Evolutionary conservation across 1,140 invertebrate species (phyloP), one percentile per base, ranked within the genome.

Genomic region (Diplogasteroides magnus): DNA sequence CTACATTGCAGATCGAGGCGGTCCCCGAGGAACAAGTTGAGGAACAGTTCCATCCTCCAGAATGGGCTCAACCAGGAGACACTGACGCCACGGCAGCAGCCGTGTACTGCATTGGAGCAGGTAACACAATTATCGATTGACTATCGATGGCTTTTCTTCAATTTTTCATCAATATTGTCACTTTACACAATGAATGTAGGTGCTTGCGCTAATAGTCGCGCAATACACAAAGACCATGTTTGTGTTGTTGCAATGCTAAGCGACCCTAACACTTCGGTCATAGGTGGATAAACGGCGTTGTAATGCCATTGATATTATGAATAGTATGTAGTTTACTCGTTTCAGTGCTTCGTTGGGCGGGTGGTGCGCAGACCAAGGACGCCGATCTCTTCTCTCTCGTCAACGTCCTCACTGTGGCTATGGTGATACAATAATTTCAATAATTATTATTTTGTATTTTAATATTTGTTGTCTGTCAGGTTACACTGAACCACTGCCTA

Each of bases 321-420:
- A 48, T 48, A 48, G 37, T 11, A 11, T 11, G 19, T 48, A 6
- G 37, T 48, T 48, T 6, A 48, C n/a, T n/a, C n/a, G n/a, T 48
- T 48, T 48, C 37, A 48, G 37, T 48, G 37, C 37, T 48, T 48
- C 37, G 37, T 11, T 19, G 70, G 31, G 64, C 64, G 31, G 58
- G 58, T 63, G 70, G 70, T 55, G 70, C 66, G n/a, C 64, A 72
- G 37, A 29, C 66, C 31, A 58, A 57, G 3, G 70, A 72, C 32
- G 70, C 67, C 0, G 70, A 72, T 72, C 65, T 72, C 2, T 72
- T 72, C 65, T 72, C 70, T 19, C 65, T 72, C 23, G 70, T 72
- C 58, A 72, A 72, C 26, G 67, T 72, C 29, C 57, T 72, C 14
- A 72, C 70, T 29, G 70, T 72, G 2, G 64, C 64, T 15, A 72